Base-by-base conservation (phyloP, 2,888 invertebrate genomes). In the Aleiodes alternator region DNA sequence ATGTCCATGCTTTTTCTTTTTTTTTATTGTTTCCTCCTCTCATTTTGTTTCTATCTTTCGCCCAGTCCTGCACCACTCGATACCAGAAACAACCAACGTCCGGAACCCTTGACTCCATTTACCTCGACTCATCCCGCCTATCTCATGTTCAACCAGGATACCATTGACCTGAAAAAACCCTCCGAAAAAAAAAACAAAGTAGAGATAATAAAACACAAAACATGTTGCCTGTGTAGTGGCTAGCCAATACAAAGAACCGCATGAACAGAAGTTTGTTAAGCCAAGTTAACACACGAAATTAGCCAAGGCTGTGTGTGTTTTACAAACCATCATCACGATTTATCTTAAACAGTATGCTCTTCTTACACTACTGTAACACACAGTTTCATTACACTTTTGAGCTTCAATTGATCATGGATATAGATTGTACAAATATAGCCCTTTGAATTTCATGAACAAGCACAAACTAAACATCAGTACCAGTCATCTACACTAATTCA, bases 321-420 rank as follows among this genome's bases (percentile, higher is more conserved):
- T 73, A 77, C 79, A 80, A 80, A 77, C 4, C 76, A 75, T 77
- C 69, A 75, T 68, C 78, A 80, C 80, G 80, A 80, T 81, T 81
- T 79, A 81, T 81, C 78, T 76, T 76, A 77, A 34, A 78, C 64
- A 53, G 57, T 53, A 71, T 72, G 71, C 73, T 72, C 43, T 76
- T 59, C 61, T 69, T 50, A 69, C 77, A 71, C 74, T 73, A 50
- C 70, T 73, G 66, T 73, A 55, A 64, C 74, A 75, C 6, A 71
- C 76, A 66, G 43, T 66, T 69, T 69, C 73, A 43, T 73, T 59
- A 73, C 9, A 29, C 50, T 50, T 16, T 34, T 59, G 59, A 34
- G n/a, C 23, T 59, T n/a, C 34, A 11, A 59, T 34, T 31, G 59
- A 11, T 34, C 34, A 34, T n/a, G 34, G 23, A 23, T 23, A 34